phyloP scores from a whole-genome alignment of 2,113 vertebrate species.

The Mesocricetus auratus region DNA sequence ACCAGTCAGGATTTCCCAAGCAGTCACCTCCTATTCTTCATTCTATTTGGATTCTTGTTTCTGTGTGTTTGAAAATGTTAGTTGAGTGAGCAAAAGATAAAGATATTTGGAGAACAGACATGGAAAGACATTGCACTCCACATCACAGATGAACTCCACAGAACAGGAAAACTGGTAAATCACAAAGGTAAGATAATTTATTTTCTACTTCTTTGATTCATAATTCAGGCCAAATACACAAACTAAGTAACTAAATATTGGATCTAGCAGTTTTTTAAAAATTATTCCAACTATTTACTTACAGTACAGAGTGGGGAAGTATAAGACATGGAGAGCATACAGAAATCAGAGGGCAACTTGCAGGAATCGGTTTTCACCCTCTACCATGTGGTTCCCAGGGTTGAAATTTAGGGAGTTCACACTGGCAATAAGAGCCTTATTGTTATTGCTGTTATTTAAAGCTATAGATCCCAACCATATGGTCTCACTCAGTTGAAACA shows the following conservation, averaged over 20 bases:
- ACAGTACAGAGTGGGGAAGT: background rate
- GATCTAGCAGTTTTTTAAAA: background rate
- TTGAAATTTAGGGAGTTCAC: background rate
- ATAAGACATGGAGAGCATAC: background rate
- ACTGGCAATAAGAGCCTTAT: background rate
- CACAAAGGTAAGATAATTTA: slow-evolving; percentile 7
- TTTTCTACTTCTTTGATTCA: background rate
- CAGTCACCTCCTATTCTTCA: background rate
- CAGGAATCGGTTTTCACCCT: background rate
- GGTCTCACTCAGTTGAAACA: background rate
- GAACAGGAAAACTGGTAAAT: background rate
- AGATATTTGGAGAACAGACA: background rate
- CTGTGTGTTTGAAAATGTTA: slow-evolving; percentile 4
- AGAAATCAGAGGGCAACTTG: background rate
- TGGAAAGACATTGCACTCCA: background rate
- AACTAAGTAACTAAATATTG: background rate
- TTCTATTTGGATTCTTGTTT: background rate
- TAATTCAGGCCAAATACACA: background rate
- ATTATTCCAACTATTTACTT: background rate
- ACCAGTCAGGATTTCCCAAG: background rate
- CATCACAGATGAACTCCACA: background rate
- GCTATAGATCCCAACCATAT: background rate
- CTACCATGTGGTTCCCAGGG: background rate
- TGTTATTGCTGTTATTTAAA: background rate
- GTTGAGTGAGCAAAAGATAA: background rate